Evolutionary conservation across 2,113 vertebrate genomes (phyloP).

Genomic region (Chloropsis hardwickii): DNA sequence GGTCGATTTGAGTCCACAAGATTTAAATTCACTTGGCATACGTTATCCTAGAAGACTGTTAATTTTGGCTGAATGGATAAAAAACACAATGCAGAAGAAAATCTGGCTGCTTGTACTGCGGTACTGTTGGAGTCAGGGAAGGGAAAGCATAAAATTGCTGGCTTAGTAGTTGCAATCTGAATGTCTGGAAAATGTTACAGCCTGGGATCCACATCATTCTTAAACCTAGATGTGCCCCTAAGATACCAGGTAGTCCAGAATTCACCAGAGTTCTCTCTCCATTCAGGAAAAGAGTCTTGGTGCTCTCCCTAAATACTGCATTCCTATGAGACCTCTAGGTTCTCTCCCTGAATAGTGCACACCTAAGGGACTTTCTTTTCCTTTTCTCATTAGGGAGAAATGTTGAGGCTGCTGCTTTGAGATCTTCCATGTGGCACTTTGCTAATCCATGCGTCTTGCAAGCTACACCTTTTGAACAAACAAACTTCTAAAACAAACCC

Average conservation of each 20-base stretch:
- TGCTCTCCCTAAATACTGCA: not conserved
- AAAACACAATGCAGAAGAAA: conserved; percentile 64
- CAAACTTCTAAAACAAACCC: not conserved
- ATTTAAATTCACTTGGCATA: conserved; percentile 66
- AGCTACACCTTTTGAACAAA: conserved; percentile 6
- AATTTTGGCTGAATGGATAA: conserved; percentile 66
- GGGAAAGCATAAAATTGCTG: conserved; percentile 57
- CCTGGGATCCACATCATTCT: conserved; percentile 22
- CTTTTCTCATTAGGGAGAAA: not conserved
- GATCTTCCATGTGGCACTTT: not conserved
- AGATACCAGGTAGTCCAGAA: conserved; percentile 38
- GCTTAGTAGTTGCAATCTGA: conserved; percentile 32
- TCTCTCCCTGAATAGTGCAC: not conserved
- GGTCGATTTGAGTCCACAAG: conserved; percentile 61
- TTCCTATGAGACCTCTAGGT: not conserved
- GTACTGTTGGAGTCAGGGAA: conserved; percentile 47
- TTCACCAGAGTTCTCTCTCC: not conserved
- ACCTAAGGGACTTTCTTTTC: not conserved
- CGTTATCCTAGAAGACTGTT: conserved; percentile 51
- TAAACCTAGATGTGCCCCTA: not conserved
- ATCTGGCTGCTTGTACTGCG: conserved; percentile 41
- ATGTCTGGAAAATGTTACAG: conserved; percentile 51
- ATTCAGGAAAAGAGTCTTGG: not conserved
- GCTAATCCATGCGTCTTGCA: not conserved
- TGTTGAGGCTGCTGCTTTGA: not conserved